Base-by-base conservation (phyloP, 64 coral and sea anemone species). In the Pocillopora damicornis region DNA sequence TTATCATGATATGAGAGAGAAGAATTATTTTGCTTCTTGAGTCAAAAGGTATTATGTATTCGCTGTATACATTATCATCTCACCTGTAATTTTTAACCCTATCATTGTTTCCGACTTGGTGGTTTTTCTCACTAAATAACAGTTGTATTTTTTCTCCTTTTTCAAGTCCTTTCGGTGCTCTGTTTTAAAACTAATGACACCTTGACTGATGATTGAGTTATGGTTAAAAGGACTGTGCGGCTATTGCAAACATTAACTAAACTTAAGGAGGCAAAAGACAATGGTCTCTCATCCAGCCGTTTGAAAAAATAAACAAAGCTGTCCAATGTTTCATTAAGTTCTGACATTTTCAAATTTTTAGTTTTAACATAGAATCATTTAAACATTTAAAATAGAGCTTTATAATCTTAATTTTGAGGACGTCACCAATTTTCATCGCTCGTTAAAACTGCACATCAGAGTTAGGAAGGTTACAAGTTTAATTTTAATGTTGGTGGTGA, bases 11-110 rank as follows among this genome's bases (percentile, higher is more conserved):
- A 51, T 51, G 42, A 51, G 7, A 51, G 42, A 51, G 2, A 63
- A 63, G 13, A 13, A 63, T 63, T 15, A 7, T 63, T 63, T 17
- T 17, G 42, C 42, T 4, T 51, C 42, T 7, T 51, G 42, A 51
- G 42, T 7, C 61, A 2, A 8, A 63, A 63, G 13, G 61, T 11
- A 13, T 10, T 7, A 71, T 71, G 25, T n/a, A 30, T 71, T 71
- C 25, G n/a, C 8, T 25, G 11, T 71, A 11, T 71, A 20, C 7
- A 26, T n/a, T 71, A 0, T 9, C 8, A 20, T 15, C 13, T 81
- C 36, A 81, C 79, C 79, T 81, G 79, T 60, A 37, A 81, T 35
- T 9, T 63, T 36, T 12, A 81, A 60, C 79, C 79, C 45, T 77
- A 8, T 20, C 75, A 77, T 77, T 77, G 2, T 77, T 8, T n/a